A percentile compares a stretch with the other conserved stretches of the same genome.
Conservation (phyloP, 2,113 vertebrate genomes). For the Salvelinus sp. region DNA sequence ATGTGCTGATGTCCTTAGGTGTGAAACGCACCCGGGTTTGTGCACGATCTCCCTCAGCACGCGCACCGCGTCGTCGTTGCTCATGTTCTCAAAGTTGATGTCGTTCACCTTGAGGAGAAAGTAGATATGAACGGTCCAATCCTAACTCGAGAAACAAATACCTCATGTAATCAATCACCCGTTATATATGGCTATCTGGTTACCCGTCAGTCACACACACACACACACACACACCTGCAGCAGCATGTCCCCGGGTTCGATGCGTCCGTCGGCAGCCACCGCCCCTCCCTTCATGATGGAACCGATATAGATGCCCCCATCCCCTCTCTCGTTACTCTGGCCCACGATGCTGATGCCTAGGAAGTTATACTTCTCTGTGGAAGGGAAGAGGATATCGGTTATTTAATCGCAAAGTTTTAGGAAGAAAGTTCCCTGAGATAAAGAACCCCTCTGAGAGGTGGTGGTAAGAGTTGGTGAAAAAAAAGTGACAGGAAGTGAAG, state of each 20-base stretch:
- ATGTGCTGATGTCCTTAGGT: neutral
- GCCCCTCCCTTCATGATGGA: constrained; percentile 94
- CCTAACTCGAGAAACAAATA: too few relatives aligned
- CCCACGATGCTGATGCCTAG: constrained; percentile 91
- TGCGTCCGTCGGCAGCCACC: constrained; percentile 87
- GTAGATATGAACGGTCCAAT: neutral
- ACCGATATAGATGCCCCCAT: constrained; percentile 90
- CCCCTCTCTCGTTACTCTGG: constrained; percentile 88
- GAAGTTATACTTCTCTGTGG: constrained; percentile 90
- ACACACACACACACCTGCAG: constrained; percentile 74
- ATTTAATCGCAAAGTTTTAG: too few relatives aligned
- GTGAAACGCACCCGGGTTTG: constrained; percentile 81
- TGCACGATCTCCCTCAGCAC: constrained; percentile 89
- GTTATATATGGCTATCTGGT: neutral
- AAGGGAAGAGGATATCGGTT: neutral
- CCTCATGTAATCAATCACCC: neutral
- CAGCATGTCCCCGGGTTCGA: constrained; percentile 91
- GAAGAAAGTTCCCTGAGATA: too few relatives aligned
- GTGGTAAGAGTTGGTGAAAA: too few relatives aligned
- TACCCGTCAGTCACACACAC: neutral
- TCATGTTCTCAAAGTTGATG: constrained; percentile 93
- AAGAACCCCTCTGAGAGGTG: too few relatives aligned
- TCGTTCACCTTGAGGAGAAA: constrained; percentile 79
- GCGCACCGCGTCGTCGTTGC: constrained; percentile 87
- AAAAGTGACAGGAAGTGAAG: too few relatives aligned